Base-by-base conservation (phyloP, 1,140 invertebrate species). In the Leptopilina clavipes region DNA sequence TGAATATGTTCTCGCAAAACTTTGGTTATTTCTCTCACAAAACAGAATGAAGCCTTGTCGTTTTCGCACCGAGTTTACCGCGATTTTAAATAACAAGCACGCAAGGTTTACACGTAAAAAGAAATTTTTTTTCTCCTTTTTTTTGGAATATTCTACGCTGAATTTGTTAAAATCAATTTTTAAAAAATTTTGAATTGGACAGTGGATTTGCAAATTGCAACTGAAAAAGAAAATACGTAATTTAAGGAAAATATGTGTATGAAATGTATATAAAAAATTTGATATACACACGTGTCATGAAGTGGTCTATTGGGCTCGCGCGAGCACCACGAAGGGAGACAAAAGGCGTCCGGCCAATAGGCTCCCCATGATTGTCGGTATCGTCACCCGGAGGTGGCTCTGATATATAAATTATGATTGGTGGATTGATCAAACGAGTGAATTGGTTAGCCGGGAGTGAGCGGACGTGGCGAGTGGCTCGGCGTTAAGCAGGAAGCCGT, bases 401-500 rank as follows among this genome's bases (percentile, higher is more conserved):
- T 89, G 88, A 90, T 90, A 86, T 90, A 86, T 83, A 88, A 88
- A 90, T 90, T 90, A 90, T 89, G 88, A 89, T 89, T 90, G 89
- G 88, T 83, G 86, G 85, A 87, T 86, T 87, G 86, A 86, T 86
- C 78, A 80, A 83, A 79, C 81, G 81, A 79, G 82, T 80, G 77
- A 81, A 81, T 83, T 82, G 77, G 77, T 71, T 77, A 43, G 76
- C 71, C 77, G 74, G 76, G 78, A 77, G 82, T 40, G 84, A 89
- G 85, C 88, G 89, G 89, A 90, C 88, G 89, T 87, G 83, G 86
- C 87, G 89, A 90, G 88, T 88, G 88, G 89, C 82, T 86, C 83
- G 87, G 87, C 89, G 89, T 89, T 90, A 91, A 91, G 89, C 89
- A 91, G 90, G 90, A 91, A 90, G 88, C 87, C 79, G 88, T 90